Evolutionary conservation across 2,888 invertebrate species (phyloP).

Genomic region (Abrostola triplasia): DNA sequence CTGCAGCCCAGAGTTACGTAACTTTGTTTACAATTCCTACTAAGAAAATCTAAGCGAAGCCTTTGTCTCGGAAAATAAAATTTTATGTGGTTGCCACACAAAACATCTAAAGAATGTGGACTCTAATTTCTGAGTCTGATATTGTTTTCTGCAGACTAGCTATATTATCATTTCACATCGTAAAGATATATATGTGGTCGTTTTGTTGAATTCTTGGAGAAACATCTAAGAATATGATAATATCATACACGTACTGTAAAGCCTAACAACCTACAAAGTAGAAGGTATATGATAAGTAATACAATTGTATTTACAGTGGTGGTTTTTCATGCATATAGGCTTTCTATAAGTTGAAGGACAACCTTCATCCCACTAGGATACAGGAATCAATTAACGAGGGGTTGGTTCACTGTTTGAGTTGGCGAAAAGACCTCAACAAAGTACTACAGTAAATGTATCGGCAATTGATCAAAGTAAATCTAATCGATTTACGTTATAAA

Average conservation of each 20-base stretch:
- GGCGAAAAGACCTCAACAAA: slow-evolving; percentile 28
- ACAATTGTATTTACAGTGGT: slow-evolving; percentile 19
- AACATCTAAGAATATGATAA: too few relatives aligned
- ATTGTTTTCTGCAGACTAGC: slow-evolving; percentile 33
- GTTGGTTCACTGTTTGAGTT: slow-evolving; percentile 44
- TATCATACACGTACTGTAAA: too few relatives aligned
- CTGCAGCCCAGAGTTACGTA: too few relatives aligned
- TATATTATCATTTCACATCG: not conserved
- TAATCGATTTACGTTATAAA: slow-evolving; percentile 31
- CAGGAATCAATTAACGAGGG: slow-evolving; percentile 42
- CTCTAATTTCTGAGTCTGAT: slow-evolving; percentile 34
- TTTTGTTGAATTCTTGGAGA: too few relatives aligned
- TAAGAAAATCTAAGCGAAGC: not conserved
- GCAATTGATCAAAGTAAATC: slow-evolving; percentile 31
- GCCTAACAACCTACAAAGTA: not conserved
- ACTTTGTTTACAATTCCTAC: too few relatives aligned
- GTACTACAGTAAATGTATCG: slow-evolving; percentile 25
- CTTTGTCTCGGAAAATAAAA: slow-evolving; percentile 23
- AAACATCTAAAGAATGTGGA: slow-evolving; percentile 39
- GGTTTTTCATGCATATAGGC: slow-evolving; percentile 28
- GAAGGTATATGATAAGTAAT: not conserved
- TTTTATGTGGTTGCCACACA: slow-evolving; percentile 26
- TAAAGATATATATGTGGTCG: not conserved
- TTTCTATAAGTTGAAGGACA: not conserved
- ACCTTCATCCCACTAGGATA: slow-evolving; percentile 28